Percentiles rank a stretch among this genome's conserved stretches.
Conservation (phyloP, 2,797 vertebrate species). For the Toxotes lorentzi region DNA sequence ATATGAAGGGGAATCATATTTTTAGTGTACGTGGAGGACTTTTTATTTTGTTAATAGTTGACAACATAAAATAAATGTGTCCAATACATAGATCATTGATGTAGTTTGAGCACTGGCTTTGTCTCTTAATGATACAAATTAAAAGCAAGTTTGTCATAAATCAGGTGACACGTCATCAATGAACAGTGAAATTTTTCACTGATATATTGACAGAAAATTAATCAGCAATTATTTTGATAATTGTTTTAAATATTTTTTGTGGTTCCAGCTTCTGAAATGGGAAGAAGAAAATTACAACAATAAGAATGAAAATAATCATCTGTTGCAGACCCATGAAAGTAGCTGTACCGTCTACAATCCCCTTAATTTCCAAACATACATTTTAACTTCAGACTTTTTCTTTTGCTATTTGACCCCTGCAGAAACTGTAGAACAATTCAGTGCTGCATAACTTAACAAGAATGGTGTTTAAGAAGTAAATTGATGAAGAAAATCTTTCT, state of each 20-base stretch:
- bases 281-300: not conserved
- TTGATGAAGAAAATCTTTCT: constrained; percentile 51
- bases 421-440: not conserved
- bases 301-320: not conserved
- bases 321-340: not conserved
- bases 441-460: constrained; percentile 30
- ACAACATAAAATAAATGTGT: not conserved
- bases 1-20: not conserved
- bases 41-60: not conserved
- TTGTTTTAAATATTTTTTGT: not conserved
- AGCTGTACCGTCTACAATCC: not conserved
- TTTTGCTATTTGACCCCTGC: not conserved
- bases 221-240: not conserved
- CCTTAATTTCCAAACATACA: not conserved
- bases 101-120: not conserved
- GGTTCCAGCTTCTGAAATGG: not conserved
- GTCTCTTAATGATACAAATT: not conserved
- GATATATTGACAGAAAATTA: not conserved
- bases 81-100: not conserved
- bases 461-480: constrained; percentile 34
- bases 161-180: not conserved
- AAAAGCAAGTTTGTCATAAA: not conserved
- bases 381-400: not conserved
- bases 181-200: not conserved
- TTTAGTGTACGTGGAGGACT: not conserved